Conservation (phyloP, 2,888 invertebrate genomes). For the Alloscopus bannaensis region DNA sequence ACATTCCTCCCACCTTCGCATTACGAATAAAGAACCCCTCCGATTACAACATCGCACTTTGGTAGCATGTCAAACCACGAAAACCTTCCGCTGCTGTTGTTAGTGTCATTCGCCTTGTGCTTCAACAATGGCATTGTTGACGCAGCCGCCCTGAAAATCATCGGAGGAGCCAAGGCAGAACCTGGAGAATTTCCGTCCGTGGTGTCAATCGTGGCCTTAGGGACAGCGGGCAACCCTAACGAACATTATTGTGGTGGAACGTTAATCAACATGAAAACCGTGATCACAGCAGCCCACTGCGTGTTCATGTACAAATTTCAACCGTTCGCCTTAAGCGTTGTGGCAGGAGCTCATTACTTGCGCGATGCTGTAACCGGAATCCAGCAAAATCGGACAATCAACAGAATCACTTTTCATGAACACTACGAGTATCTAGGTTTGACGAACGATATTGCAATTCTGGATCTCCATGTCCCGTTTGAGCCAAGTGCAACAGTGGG, state of each 20-base stretch:
- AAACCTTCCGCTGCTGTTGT: background rate
- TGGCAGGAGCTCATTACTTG: conserved; percentile 11
- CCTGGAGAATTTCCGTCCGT: conserved; percentile 30
- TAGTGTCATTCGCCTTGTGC: background rate
- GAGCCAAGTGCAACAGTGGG: background rate
- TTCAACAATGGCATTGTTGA: background rate
- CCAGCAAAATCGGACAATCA: background rate
- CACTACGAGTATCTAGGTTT: background rate
- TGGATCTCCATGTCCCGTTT: conserved; percentile 14
- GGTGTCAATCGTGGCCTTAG: conserved; percentile 10
- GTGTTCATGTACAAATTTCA: background rate
- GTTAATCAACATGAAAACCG: conserved; percentile 3
- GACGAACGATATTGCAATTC: conserved; percentile 25
- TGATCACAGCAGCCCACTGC: conserved; percentile 31
- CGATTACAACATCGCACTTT: background rate
- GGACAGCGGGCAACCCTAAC: background rate
- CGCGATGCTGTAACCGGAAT: conserved; percentile 1
- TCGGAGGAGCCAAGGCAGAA: conserved; percentile 21
- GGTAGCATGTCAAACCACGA: background rate
- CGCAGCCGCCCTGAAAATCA: conserved; percentile 23
- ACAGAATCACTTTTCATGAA: background rate
- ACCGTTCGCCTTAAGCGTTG: background rate
- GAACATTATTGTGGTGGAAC: conserved; percentile 24
- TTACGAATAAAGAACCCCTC: background rate
- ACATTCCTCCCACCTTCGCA: too few relatives aligned